phyloP scores from a whole-genome alignment of 2,888 invertebrate species.

The Sesia apiformis region DNA sequence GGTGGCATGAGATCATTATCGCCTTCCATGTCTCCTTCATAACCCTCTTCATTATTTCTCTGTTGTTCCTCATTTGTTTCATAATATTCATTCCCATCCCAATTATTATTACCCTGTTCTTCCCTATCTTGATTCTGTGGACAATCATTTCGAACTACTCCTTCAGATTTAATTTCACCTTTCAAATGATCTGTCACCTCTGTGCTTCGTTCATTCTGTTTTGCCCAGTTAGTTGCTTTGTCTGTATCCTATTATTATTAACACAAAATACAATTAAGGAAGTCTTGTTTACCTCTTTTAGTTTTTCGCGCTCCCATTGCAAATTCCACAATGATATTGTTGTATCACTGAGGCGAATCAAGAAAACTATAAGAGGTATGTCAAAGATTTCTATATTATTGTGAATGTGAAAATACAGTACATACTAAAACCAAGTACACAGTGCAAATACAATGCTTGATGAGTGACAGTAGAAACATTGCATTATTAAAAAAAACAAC shows the following conservation, averaged over 20 bases:
- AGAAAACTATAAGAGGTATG: no score
- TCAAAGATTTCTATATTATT: no score
- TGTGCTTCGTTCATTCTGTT: conserved; percentile 5
- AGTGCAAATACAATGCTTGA: no score
- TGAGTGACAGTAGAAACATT: no score
- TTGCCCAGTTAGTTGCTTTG: conserved; percentile 35
- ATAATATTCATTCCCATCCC: conserved; percentile 14
- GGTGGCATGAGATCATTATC: conserved; percentile 91
- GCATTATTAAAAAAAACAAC: no score
- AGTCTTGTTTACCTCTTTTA: no score
- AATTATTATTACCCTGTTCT: conserved; percentile 17
- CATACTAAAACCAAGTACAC: no score
- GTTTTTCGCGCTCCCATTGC: no score
- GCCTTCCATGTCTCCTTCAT: conserved; percentile 74
- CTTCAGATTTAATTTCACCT: neutral
- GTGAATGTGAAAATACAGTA: no score
- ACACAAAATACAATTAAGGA: conserved; percentile 27
- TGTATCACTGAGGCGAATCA: no score
- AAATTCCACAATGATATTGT: no score
- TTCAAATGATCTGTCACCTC: neutral
- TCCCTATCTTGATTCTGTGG: conserved; percentile 43
- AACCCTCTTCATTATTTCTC: conserved; percentile 76
- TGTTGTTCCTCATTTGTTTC: conserved; percentile 39
- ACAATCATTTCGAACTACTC: conserved; percentile 40
- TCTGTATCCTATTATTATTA: conserved; percentile 46